Evolutionary conservation across 2,113 vertebrate genomes (phyloP), one percentile per base, ranked within the genome.

Genomic region (Paedocypris sp.): DNA sequence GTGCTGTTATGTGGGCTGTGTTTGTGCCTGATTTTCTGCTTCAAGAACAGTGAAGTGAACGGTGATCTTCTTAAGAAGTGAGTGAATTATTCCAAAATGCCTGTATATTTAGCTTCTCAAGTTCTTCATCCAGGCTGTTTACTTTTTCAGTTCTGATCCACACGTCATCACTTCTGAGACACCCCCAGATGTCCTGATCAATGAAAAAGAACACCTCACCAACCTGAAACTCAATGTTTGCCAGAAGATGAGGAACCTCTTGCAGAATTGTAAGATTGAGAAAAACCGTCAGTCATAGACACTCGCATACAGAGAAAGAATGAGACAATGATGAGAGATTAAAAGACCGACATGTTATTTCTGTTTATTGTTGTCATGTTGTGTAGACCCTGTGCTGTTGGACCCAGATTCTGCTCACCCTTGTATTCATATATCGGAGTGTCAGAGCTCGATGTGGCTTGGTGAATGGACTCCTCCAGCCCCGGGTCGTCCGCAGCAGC

Each of bases 341-440:
- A n/a, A n/a, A n/a, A n/a, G n/a, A n/a, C n/a, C n/a, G n/a, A n/a
- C n/a, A n/a, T n/a, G n/a, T n/a, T n/a, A n/a, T n/a, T n/a, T n/a
- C n/a, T n/a, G n/a, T 38, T 12, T 3, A 2, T 3, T 57, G 20
- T 33, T 16, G 6, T 33, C 11, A 9, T 3, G 7, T 13, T 31
- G n/a, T n/a, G 1, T 11, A 73, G 72, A 18, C 46, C 64, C 64
- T 9, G 65, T 74, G 3, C 43, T 54, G 29, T 62, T 74, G 12
- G 62, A 74, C 52, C 68, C 72, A 9, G 68, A 74, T 48, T 66
- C 72, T 6, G 62, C 72, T 15, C 65, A 70, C 46, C 65, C 68
- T 3, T 61, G 38, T 29, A 61, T 74, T 4, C 15, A 47, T 1
- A 41, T 74, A 2, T 62, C 68, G 3, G 51, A 54, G 6, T 33